Percentiles rank a stretch among this genome's conserved stretches.
These are phyloP conservation scores for Anhinga anhinga DNA, from an alignment of 2,113 vertebrate species.

Conservation along the genomic window DNA sequence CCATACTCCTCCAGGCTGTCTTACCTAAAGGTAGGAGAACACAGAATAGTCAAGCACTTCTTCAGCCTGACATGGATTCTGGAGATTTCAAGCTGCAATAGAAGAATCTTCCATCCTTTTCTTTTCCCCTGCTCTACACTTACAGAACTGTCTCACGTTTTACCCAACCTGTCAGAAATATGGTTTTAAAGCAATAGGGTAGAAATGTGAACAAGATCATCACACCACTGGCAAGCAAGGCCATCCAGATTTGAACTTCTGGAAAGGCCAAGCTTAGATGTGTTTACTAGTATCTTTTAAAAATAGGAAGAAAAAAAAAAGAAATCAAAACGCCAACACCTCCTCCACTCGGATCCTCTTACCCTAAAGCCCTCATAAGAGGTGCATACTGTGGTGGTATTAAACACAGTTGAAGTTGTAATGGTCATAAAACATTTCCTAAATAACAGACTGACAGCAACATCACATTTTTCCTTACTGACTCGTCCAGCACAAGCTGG, in stretches of 20 bases:
- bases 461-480: not conserved
- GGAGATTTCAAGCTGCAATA: not conserved
- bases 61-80: not conserved
- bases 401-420: not conserved
- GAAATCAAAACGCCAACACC: not conserved
- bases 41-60: not conserved
- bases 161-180: not conserved
- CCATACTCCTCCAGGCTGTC: conserved; percentile 72
- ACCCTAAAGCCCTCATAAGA: not conserved
- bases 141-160: not conserved
- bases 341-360: not conserved
- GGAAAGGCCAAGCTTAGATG: not conserved
- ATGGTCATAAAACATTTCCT: not conserved
- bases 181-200: not conserved
- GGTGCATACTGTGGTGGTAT: not conserved
- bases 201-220: not conserved
- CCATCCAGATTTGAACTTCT: not conserved
- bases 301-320: not conserved
- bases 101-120: not conserved
- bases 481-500: not conserved
- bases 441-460: not conserved
- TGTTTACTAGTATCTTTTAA: not conserved
- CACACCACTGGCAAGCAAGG: not conserved
- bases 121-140: not conserved
- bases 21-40: not conserved